phyloP scores from a whole-genome alignment of 2,113 vertebrate genomes.

The Empidonax traillii region DNA sequence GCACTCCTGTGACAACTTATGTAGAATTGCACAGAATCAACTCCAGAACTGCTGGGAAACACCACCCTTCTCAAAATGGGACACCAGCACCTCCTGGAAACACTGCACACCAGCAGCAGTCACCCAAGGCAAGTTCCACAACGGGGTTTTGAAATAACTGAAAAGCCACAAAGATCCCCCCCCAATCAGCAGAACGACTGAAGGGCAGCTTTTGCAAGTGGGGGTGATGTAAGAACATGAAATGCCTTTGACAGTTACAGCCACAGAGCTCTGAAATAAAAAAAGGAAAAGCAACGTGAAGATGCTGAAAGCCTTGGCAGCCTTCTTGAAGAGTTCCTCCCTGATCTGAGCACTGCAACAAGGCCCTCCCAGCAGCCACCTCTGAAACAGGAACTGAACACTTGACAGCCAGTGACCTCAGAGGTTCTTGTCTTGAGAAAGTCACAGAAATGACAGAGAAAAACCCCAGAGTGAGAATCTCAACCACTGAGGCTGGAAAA shows the following conservation, averaged over 20 bases:
- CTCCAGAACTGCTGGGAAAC: background rate
- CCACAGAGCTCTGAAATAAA: background rate
- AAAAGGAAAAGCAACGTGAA: background rate
- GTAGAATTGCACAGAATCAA: background rate
- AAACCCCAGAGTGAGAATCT: background rate
- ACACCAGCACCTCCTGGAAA: background rate
- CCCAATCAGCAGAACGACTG: background rate
- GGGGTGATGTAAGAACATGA: background rate
- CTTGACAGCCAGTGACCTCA: background rate
- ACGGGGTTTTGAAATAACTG: conserved; percentile 1
- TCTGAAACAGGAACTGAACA: background rate
- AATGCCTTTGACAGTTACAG: background rate
- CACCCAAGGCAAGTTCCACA: background rate
- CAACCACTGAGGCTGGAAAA: background rate
- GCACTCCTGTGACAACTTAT: background rate
- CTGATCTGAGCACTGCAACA: background rate
- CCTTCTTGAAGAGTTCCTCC: background rate
- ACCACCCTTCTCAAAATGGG: background rate
- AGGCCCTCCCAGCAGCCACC: background rate
- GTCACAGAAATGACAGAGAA: background rate
- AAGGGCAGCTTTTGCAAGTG: background rate
- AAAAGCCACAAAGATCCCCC: conserved; percentile 27
- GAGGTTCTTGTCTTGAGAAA: background rate
- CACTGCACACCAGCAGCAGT: background rate
- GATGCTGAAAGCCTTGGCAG: background rate